These are phyloP conservation scores for Labia minor DNA, from an alignment of 2,888 invertebrate genomes.

Conservation along the genomic window DNA sequence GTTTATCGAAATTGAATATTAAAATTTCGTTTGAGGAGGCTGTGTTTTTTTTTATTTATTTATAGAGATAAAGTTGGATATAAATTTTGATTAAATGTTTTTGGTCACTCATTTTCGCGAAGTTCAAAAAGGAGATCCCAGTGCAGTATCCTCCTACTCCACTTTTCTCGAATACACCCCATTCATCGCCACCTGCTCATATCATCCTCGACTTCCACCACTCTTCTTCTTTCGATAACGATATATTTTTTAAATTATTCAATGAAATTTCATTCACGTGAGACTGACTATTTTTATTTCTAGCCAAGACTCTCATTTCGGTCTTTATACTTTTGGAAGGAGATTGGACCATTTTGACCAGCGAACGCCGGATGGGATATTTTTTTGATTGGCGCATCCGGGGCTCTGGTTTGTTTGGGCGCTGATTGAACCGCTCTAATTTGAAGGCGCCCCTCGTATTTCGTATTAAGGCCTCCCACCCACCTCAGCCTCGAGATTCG, in stretches of 20 bases:
- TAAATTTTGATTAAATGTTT: no score
- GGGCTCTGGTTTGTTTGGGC: conserved; percentile 13
- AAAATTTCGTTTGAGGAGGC: no score
- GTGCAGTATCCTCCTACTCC: no score
- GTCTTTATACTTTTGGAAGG: conserved; percentile 1
- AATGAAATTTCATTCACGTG: conserved; percentile 7
- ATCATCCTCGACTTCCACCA: no score
- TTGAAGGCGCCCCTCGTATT: background rate
- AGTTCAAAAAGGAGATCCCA: no score
- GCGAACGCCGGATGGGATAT: background rate
- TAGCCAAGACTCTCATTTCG: background rate
- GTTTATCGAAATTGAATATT: no score
- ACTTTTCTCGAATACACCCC: no score
- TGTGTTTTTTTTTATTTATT: no score
- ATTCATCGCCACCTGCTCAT: no score
- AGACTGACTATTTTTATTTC: conserved; percentile 7
- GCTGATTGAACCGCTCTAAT: conserved; percentile 13
- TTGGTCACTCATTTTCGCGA: no score
- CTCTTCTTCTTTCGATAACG: no score
- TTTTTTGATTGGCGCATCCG: conserved; percentile 13
- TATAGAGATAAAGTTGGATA: no score
- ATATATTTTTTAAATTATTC: conserved; percentile 1
- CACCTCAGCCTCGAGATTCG: background rate
- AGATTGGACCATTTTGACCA: conserved; percentile 8
- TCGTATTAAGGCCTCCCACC: background rate